Conservation (phyloP, 2,888 invertebrate genomes). For the Epinotia ramella region DNA sequence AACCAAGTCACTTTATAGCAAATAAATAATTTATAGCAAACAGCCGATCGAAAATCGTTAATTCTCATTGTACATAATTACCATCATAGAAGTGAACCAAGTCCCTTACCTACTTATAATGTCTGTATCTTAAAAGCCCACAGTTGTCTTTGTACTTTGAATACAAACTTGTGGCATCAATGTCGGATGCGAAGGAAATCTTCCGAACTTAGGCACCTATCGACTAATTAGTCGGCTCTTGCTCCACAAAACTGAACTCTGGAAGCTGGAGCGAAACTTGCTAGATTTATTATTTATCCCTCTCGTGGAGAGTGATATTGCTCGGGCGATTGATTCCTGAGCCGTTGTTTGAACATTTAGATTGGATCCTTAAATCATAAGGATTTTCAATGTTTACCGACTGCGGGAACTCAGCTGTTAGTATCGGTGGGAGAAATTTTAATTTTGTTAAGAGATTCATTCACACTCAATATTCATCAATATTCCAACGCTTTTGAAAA, state of each 20-base stretch:
- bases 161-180: constrained; percentile 28
- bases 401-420: not conserved
- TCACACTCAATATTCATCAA: no score
- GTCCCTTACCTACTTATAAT: not conserved
- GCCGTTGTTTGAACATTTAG: constrained; percentile 27
- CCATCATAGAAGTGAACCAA: not conserved
- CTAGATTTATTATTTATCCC: constrained; percentile 35
- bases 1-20: not conserved
- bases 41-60: not conserved
- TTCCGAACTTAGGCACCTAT: constrained; percentile 31
- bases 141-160: constrained; percentile 13
- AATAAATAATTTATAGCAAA: not conserved
- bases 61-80: not conserved
- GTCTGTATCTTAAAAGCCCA: not conserved
- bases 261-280: constrained; percentile 5
- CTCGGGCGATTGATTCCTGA: constrained; percentile 29
- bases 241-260: constrained; percentile 31
- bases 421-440: not conserved
- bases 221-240: constrained; percentile 26
- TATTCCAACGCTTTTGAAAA: no score
- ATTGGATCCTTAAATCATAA: constrained; percentile 25
- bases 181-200: constrained; percentile 27
- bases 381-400: constrained; percentile 2
- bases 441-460: no score
- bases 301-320: constrained; percentile 26